These are phyloP conservation scores for Chaetorhynchus papuensis DNA, from an alignment of 2,113 vertebrate genomes.

Conservation along the genomic window DNA sequence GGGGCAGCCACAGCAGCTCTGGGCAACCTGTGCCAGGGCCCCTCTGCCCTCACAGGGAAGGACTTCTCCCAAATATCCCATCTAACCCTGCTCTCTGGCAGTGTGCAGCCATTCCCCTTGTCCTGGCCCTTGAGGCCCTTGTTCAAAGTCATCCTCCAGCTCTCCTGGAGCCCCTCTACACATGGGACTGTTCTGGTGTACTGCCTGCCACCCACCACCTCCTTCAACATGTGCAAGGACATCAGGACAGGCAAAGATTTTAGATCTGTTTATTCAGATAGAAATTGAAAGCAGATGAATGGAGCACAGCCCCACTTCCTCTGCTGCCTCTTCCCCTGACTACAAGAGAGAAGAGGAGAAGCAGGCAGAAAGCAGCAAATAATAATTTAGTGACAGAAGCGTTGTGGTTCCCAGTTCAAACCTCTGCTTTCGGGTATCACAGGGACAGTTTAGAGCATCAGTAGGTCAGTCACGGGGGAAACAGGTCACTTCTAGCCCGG, in stretches of 20 bases:
- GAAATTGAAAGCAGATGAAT: slow-evolving; percentile 59
- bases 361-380: slow-evolving; percentile 49
- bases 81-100: neutral
- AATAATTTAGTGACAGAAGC: slow-evolving; percentile 64
- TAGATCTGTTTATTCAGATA: slow-evolving; percentile 61
- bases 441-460: slow-evolving; percentile 25
- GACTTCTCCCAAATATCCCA: neutral
- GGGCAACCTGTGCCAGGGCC: neutral
- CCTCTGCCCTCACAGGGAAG: rapidly evolving
- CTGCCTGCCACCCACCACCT: no score
- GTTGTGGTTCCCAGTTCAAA: slow-evolving; percentile 46
- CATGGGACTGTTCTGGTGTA: no score
- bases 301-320: slow-evolving; percentile 50
- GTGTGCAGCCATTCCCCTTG: neutral
- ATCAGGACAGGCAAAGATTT: neutral
- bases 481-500: neutral
- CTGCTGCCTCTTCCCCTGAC: slow-evolving; percentile 40
- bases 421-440: slow-evolving; percentile 26
- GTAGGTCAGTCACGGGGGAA: neutral
- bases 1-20: neutral
- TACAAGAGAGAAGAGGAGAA: neutral
- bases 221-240: neutral
- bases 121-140: neutral
- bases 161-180: neutral
- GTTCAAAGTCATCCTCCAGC: neutral